Evolutionary conservation across 2,113 vertebrate species (phyloP).

Genomic region (Zeus faber): DNA sequence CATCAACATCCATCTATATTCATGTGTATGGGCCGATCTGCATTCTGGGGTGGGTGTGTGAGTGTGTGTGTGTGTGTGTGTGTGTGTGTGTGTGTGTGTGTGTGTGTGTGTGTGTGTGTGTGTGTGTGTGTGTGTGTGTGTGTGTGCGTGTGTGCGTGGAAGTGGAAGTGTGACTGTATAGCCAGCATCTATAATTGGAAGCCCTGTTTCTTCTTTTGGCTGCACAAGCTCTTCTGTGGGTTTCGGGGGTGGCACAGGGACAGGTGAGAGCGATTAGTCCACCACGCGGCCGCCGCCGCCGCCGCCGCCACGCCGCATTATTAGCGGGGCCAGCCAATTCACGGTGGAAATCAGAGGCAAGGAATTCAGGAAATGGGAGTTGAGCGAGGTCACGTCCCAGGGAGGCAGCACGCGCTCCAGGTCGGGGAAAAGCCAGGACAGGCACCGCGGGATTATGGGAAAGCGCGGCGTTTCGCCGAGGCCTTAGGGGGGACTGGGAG

Average conservation of each 20-base stretch:
- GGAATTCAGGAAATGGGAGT: conserved; percentile 72
- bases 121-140: not conserved
- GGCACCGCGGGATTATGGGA: conserved; percentile 63
- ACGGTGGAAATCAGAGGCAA: conserved; percentile 75
- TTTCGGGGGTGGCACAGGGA: conserved; percentile 22
- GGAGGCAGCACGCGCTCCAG: conserved; percentile 61
- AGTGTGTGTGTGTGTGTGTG: conserved; percentile 17
- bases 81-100: not conserved
- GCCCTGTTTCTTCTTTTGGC: conserved; percentile 46
- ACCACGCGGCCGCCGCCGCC: conserved; percentile 6
- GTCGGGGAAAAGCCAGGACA: conserved; percentile 71
- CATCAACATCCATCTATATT: conserved; percentile 1
- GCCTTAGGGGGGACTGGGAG: conserved; percentile 20
- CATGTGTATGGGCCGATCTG: conserved; percentile 17
- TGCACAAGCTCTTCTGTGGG: conserved; percentile 34
- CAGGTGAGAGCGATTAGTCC: conserved; percentile 58
- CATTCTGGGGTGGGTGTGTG: conserved; percentile 12
- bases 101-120: not conserved
- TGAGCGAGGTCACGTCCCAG: conserved; percentile 69
- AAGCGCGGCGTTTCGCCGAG: conserved; percentile 28
- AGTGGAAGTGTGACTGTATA: not conserved
- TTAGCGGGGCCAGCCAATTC: conserved; percentile 65
- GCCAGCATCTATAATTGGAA: conserved; percentile 44
- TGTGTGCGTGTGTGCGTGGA: not conserved
- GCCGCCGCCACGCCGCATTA: conserved; percentile 36